Percentiles rank a stretch among this genome's conserved stretches.
These are phyloP conservation scores for Cheirogaleus major DNA, from an alignment of 2,797 vertebrate genomes.

Conservation along the genomic window DNA sequence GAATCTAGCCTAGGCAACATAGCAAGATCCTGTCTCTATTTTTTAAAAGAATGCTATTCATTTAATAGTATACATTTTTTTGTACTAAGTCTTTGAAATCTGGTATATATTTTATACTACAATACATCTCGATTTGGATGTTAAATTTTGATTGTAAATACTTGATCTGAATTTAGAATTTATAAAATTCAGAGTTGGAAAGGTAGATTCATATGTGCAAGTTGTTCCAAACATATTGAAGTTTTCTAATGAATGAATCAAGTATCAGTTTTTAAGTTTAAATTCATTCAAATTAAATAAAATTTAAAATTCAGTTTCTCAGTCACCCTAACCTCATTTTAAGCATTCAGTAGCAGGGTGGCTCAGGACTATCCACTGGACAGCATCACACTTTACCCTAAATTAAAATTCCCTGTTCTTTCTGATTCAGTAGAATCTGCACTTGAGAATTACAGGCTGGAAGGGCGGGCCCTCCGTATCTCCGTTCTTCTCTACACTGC, in stretches of 20 bases:
- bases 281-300: not conserved
- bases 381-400: not conserved
- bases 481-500: not conserved
- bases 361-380: fast-evolving
- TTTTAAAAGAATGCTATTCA: not conserved
- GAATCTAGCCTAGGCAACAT: not conserved
- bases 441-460: not conserved
- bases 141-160: not conserved
- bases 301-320: not conserved
- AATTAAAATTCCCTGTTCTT: not conserved
- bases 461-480: fast-evolving
- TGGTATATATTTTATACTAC: not conserved
- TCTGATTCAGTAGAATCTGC: not conserved
- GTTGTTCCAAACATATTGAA: not conserved
- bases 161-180: slow-evolving; percentile 15
- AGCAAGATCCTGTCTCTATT: not conserved
- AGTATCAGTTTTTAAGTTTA: not conserved
- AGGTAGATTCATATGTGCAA: not conserved
- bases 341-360: not conserved
- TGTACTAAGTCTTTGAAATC: not conserved
- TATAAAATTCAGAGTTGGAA: not conserved
- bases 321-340: not conserved
- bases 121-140: not conserved
- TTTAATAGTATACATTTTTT: not conserved
- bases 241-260: slow-evolving; percentile 15